These are phyloP conservation scores for Myxocyprinus asiaticus DNA, from an alignment of 2,113 vertebrate species.

Conservation along the genomic window DNA sequence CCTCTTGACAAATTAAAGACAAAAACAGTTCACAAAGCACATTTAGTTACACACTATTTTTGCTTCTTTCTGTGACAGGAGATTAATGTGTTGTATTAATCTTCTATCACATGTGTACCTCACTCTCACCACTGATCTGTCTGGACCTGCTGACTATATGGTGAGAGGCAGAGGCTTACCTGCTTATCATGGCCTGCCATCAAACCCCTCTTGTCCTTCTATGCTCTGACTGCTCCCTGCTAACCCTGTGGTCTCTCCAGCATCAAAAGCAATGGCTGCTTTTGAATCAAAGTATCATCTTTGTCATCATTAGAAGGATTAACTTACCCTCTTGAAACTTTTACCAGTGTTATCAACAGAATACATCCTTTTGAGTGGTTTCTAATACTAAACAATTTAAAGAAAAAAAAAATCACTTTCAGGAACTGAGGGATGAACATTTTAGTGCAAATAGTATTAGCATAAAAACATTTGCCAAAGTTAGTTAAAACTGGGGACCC, in stretches of 20 bases:
- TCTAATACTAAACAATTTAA: not conserved
- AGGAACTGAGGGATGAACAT: not conserved
- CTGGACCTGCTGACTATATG: conserved; percentile 26
- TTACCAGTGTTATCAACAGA: not conserved
- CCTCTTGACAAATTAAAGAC: not conserved
- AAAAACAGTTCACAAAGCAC: not conserved
- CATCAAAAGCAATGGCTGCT: conserved; percentile 39
- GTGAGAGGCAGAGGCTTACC: conserved; percentile 15
- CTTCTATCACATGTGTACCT: conserved; percentile 8
- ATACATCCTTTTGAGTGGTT: not conserved
- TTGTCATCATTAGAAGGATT: conserved; percentile 31
- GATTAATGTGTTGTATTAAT: not conserved
- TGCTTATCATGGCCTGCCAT: conserved; percentile 48
- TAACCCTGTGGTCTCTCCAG: conserved; percentile 43
- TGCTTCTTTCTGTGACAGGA: not conserved
- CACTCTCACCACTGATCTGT: conserved; percentile 35
- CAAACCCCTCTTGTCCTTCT: conserved; percentile 43
- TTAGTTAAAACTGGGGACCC: not conserved
- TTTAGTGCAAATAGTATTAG: not conserved
- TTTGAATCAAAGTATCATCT: conserved; percentile 25
- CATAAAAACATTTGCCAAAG: not conserved
- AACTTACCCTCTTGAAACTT: not conserved
- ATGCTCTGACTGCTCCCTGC: conserved; percentile 21
- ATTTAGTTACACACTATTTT: not conserved
- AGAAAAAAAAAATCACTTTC: not conserved